Conservation (phyloP, 2,113 vertebrate genomes). For the Tichodroma muraria region DNA sequence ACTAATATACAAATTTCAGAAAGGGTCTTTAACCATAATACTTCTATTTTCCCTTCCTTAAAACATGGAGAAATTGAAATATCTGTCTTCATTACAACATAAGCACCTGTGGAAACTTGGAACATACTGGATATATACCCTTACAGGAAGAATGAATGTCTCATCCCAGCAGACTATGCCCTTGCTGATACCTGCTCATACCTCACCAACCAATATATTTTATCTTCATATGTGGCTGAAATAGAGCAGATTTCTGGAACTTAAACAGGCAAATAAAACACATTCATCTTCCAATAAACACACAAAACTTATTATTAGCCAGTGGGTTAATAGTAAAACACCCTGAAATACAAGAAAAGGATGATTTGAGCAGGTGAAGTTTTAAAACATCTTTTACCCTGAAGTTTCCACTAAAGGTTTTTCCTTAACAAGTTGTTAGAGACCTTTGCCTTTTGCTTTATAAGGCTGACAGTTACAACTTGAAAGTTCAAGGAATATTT, state of each 20-base stretch:
- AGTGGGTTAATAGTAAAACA: conserved; percentile 49
- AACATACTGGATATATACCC: not conserved
- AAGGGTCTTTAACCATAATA: conserved; percentile 44
- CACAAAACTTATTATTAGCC: conserved; percentile 66
- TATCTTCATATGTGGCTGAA: conserved; percentile 75
- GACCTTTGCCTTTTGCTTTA: conserved; percentile 14
- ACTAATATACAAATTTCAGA: conserved; percentile 45
- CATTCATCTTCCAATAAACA: conserved; percentile 75
- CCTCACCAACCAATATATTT: conserved; percentile 67
- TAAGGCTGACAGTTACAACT: not conserved
- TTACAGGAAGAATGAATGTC: conserved; percentile 60
- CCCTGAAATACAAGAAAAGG: conserved; percentile 11
- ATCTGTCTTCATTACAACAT: conserved; percentile 57
- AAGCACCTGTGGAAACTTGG: conserved; percentile 44
- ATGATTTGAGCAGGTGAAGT: conserved; percentile 53
- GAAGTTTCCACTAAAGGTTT: not conserved
- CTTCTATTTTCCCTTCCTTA: conserved; percentile 48
- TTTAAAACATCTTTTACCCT: not conserved
- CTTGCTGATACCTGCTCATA: conserved; percentile 67
- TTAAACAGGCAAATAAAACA: conserved; percentile 72
- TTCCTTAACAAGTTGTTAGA: not conserved
- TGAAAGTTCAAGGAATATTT: conserved; percentile 35
- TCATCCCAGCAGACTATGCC: conserved; percentile 42
- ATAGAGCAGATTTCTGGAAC: conserved; percentile 68
- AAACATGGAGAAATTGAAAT: conserved; percentile 51